A percentile compares a stretch with the other conserved stretches of the same genome.
Conservation (phyloP, 2,113 vertebrate genomes). For the Chamaea fasciata region DNA sequence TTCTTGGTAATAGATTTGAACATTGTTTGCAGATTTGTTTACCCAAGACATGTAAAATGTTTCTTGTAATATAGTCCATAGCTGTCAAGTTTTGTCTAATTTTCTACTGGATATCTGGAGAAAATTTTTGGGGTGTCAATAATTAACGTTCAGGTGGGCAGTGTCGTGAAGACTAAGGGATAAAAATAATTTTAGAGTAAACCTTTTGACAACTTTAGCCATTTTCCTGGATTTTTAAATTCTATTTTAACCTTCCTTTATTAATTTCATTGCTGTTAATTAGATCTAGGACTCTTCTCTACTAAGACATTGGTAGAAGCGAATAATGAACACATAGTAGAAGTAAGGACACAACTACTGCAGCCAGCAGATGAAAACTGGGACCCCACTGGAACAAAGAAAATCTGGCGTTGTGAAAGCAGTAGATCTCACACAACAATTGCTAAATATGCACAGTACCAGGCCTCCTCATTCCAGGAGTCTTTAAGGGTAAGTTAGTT, state of each 20-base stretch:
- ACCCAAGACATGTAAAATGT: not conserved
- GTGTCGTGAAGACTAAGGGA: not conserved
- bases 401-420: slow-evolving; percentile 98
- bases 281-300: slow-evolving; percentile 97
- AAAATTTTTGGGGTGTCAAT: not conserved
- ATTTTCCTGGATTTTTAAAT: not conserved
- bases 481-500: slow-evolving; percentile 86
- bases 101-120: not conserved
- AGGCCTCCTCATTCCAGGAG: slow-evolving; percentile 98
- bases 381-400: slow-evolving; percentile 91
- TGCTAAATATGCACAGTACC: slow-evolving; percentile 97
- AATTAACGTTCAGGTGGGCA: not conserved
- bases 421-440: slow-evolving; percentile 95
- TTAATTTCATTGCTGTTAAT: not conserved
- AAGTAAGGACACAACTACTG: slow-evolving; percentile 92
- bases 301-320: slow-evolving; percentile 98
- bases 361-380: slow-evolving; percentile 98
- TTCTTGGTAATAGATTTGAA: not conserved
- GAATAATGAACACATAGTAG: slow-evolving; percentile 95
- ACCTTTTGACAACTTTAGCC: not conserved
- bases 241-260: not conserved
- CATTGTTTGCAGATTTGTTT: not conserved
- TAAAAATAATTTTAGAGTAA: not conserved
- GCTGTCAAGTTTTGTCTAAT: not conserved
- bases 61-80: not conserved